Evolutionary conservation across 2,113 vertebrate genomes (phyloP).

Genomic region (Dromiciops gliroides): DNA sequence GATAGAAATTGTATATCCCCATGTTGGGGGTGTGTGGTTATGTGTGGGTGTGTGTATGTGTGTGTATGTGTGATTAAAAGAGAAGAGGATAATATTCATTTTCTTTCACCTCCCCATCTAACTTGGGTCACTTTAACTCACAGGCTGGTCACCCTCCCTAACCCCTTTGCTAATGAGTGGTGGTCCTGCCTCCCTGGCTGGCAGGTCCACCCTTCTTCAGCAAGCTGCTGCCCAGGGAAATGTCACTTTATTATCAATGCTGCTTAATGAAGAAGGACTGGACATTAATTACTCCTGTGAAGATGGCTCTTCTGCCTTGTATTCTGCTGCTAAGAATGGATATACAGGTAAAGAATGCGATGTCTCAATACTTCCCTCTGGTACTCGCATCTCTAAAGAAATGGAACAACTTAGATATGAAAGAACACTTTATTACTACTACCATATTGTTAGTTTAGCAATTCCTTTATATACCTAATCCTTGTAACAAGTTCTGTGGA

Average conservation of each 20-base stretch:
- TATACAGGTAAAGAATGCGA: slow-evolving; percentile 88
- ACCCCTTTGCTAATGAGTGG: slow-evolving; percentile 93
- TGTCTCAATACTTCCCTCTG: background rate
- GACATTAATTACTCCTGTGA: slow-evolving; percentile 90
- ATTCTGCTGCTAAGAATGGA: slow-evolving; percentile 99
- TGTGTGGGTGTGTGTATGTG: slow-evolving; percentile 23
- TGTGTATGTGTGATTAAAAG: slow-evolving; percentile 55
- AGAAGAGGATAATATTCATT: slow-evolving; percentile 61
- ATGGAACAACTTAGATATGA: background rate
- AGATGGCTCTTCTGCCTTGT: slow-evolving; percentile 97
- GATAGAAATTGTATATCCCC: slow-evolving; percentile 64
- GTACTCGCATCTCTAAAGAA: background rate
- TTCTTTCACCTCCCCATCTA: slow-evolving; percentile 77
- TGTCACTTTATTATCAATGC: slow-evolving; percentile 99
- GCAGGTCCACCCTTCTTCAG: slow-evolving; percentile 98
- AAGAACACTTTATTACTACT: background rate
- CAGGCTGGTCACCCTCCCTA: slow-evolving; percentile 99
- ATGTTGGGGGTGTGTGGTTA: background rate
- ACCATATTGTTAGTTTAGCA: background rate
- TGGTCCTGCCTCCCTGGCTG: slow-evolving; percentile 99
- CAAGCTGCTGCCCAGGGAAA: slow-evolving; percentile 99
- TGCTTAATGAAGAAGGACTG: slow-evolving; percentile 98
- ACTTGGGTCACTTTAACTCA: slow-evolving; percentile 88
- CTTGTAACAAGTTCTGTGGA: background rate
- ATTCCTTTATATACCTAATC: background rate